Evolutionary conservation across 1,140 invertebrate species (phyloP).

Genomic region (Leptopilina clavipes): DNA sequence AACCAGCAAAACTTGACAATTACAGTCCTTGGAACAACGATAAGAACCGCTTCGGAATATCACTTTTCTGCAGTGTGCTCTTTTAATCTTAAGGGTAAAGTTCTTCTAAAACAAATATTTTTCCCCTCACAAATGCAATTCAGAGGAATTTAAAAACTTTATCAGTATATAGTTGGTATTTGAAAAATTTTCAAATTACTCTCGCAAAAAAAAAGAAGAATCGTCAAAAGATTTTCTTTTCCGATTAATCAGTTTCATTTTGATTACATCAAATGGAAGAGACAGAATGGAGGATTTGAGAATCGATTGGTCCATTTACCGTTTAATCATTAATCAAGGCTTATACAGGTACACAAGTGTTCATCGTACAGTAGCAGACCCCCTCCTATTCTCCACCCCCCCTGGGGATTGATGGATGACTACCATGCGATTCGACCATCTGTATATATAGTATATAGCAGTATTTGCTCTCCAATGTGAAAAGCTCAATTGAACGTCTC

Average conservation of each 20-base stretch:
- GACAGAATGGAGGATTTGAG: not conserved
- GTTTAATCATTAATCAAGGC: slow-evolving; percentile 55
- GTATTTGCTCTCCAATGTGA: slow-evolving; percentile 7
- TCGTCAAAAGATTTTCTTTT: not conserved
- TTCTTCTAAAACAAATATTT: slow-evolving; percentile 8
- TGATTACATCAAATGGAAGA: not conserved
- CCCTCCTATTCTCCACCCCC: too few relatives aligned
- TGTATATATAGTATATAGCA: not conserved
- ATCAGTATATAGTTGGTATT: too few relatives aligned
- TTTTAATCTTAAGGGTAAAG: slow-evolving; percentile 4
- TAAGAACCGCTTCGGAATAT: not conserved
- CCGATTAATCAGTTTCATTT: not conserved
- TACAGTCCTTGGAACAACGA: slow-evolving; percentile 13
- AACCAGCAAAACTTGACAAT: slow-evolving; percentile 28
- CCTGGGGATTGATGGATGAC: slow-evolving; percentile 48
- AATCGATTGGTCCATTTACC: slow-evolving; percentile 53
- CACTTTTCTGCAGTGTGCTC: slow-evolving; percentile 7
- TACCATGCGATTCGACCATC: slow-evolving; percentile 47
- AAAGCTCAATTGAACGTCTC: slow-evolving; percentile 31
- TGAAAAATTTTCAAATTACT: too few relatives aligned
- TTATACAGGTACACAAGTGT: slow-evolving; percentile 53
- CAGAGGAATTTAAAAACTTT: not conserved
- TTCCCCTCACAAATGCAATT: not conserved
- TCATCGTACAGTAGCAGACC: slow-evolving; percentile 39
- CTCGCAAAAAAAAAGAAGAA: not conserved